Evolutionary conservation across 2,797 vertebrate species (phyloP).

Genomic region (Acanthurus tractus): DNA sequence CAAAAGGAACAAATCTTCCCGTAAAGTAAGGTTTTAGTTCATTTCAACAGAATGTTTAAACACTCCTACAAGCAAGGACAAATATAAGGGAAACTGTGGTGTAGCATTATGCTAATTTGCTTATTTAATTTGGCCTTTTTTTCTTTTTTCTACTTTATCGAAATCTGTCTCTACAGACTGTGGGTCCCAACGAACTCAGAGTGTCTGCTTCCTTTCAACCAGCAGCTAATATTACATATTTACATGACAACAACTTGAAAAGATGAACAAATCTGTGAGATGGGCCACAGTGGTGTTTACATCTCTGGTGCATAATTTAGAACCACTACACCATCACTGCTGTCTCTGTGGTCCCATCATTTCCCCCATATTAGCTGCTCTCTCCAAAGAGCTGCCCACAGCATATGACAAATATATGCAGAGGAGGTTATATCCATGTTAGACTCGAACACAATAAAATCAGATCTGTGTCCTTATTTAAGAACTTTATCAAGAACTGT

Average conservation of each 20-base stretch:
- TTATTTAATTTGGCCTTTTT: neutral
- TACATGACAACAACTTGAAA: neutral
- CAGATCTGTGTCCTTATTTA: constrained; percentile 34
- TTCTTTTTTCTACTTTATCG: neutral
- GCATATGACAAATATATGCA: constrained; percentile 9
- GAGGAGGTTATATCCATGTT: neutral
- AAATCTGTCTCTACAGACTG: neutral
- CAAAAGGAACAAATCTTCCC: neutral
- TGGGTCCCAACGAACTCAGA: neutral
- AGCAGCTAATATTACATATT: neutral
- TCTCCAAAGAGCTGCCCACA: neutral
- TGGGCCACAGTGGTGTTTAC: neutral
- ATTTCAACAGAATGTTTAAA: neutral
- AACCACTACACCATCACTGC: neutral
- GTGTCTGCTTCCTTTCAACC: neutral
- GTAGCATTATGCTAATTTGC: neutral
- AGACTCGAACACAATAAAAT: constrained; percentile 24
- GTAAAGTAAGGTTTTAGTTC: neutral
- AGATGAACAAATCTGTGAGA: neutral
- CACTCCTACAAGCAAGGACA: neutral
- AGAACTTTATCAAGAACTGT: too few species aligned
- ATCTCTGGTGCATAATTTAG: constrained; percentile 9
- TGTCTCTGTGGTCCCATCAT: constrained; percentile 2
- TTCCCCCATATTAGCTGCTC: constrained; percentile 22
- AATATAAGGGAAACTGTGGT: neutral